A percentile compares a stretch with the other conserved stretches of the same genome.
Conservation (phyloP, 2,797 vertebrate species). For the Bradypodion pumilum region DNA sequence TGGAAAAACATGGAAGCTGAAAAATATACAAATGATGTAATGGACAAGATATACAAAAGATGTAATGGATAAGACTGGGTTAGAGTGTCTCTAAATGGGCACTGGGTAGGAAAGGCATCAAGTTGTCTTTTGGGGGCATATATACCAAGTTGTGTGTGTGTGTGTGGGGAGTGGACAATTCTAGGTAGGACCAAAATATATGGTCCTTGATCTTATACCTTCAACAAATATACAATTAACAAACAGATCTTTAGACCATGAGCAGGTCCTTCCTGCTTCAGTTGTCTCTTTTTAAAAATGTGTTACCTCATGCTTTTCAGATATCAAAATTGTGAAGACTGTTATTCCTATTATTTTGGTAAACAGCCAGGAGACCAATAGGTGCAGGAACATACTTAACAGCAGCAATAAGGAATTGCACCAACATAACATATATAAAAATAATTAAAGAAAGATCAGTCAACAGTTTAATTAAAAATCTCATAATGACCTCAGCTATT, state of each 20-base stretch:
- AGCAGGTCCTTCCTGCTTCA: background rate
- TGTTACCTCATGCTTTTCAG: background rate
- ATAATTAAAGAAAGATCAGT: conserved; percentile 34
- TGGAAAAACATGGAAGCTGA: too few species aligned
- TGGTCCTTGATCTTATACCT: background rate
- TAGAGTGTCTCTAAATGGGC: too few species aligned
- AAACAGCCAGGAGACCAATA: background rate
- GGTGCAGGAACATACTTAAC: background rate
- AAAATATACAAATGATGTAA: too few species aligned
- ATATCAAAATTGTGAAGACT: background rate
- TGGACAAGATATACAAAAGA: too few species aligned
- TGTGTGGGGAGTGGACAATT: too few species aligned
- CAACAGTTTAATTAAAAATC: conserved; percentile 44
- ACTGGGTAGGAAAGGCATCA: too few species aligned
- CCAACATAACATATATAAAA: conserved; percentile 23
- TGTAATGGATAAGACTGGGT: too few species aligned
- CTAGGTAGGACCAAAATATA: background rate
- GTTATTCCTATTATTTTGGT: background rate
- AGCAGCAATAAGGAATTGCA: conserved; percentile 6
- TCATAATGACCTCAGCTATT: conserved; percentile 36
- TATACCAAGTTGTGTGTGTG: too few species aligned
- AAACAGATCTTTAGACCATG: background rate
- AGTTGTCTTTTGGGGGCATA: too few species aligned
- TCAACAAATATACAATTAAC: background rate
- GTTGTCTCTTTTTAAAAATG: background rate